These are phyloP conservation scores for Chamaedrilus cognettii DNA, from an alignment of 2,888 invertebrate species.

Conservation along the genomic window DNA sequence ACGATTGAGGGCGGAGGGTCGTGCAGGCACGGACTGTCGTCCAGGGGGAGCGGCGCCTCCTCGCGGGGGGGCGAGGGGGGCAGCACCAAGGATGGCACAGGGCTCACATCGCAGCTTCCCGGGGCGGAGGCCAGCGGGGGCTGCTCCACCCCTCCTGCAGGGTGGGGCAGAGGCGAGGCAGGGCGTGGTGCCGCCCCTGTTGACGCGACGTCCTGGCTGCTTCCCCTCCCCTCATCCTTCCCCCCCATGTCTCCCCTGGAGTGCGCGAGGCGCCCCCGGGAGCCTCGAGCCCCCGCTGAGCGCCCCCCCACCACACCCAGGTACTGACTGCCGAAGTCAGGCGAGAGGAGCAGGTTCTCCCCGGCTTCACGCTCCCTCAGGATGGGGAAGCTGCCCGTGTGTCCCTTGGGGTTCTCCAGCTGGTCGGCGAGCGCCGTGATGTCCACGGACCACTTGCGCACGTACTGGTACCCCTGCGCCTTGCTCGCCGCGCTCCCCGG, in stretches of 20 bases:
- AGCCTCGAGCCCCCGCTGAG: background rate
- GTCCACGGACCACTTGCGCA: conserved; percentile 57
- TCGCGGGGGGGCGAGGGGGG: background rate
- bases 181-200: background rate
- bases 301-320: background rate
- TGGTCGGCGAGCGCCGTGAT: conserved; percentile 56
- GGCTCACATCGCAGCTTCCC: background rate
- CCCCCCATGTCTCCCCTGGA: no score
- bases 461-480: conserved; percentile 46
- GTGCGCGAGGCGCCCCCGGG: background rate
- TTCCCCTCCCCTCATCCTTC: no score
- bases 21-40: background rate
- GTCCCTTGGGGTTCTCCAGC: conserved; percentile 55
- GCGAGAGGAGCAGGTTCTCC: background rate
- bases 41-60: background rate
- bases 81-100: background rate
- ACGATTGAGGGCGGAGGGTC: conserved; percentile 12
- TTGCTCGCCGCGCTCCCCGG: background rate
- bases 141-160: no score
- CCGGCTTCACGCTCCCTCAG: conserved; percentile 7
- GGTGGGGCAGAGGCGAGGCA: no score
- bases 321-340: no score
- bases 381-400: conserved; percentile 27
- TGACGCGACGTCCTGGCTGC: background rate
- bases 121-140: background rate